phyloP scores from a whole-genome alignment of 2,797 vertebrate genomes.

The Ciconia nigra region DNA sequence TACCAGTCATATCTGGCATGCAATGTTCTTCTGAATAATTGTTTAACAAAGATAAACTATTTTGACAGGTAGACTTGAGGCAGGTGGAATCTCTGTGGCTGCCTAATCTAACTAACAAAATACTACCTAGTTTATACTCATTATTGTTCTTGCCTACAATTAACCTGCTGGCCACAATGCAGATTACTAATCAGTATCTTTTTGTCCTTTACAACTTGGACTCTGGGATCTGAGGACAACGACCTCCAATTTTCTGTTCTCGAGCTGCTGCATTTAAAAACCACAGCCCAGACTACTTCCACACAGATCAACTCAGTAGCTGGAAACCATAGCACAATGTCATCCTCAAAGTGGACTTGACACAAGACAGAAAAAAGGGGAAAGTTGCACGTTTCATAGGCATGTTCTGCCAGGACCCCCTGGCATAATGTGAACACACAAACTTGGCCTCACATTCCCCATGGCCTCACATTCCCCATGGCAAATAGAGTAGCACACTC shows the following conservation, averaged over 20 bases:
- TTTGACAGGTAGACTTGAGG: background rate
- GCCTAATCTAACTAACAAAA: background rate
- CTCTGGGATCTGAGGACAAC: background rate
- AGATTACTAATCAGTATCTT: background rate
- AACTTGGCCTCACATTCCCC: background rate
- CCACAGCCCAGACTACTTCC: background rate
- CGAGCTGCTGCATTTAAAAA: background rate
- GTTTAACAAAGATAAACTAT: background rate
- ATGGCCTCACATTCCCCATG: fast-evolving
- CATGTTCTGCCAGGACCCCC: background rate
- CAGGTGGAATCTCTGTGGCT: background rate
- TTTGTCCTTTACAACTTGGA: background rate
- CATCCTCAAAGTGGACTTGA: background rate
- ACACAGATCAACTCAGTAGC: background rate
- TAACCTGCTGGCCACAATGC: background rate
- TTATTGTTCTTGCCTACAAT: background rate
- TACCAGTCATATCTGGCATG: background rate
- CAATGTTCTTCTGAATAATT: background rate
- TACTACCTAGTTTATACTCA: background rate
- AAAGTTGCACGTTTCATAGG: background rate
- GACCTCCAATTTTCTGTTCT: background rate
- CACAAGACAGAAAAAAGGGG: background rate
- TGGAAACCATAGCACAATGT: background rate
- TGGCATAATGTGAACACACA: background rate
- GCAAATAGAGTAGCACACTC: too few relatives aligned